These are phyloP conservation scores for Columba guinea DNA, from an alignment of 2,797 vertebrate species.

Conservation along the genomic window DNA sequence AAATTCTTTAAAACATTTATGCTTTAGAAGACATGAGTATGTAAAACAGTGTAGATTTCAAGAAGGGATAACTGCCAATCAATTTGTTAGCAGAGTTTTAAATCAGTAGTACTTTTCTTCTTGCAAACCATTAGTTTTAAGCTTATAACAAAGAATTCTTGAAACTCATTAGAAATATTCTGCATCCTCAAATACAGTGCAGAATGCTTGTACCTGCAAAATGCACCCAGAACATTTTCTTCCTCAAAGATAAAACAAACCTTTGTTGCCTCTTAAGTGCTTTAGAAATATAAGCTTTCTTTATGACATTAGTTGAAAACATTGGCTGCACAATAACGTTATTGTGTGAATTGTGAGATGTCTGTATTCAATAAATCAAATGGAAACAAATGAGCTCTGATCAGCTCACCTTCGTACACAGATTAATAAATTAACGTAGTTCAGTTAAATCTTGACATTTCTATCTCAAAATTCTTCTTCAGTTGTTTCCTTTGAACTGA, in stretches of 20 bases:
- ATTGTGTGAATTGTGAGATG: not conserved
- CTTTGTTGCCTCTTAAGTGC: not conserved
- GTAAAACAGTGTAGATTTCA: not conserved
- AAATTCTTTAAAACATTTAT: slow-evolving; percentile 7
- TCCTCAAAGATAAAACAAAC: not conserved
- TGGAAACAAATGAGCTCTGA: not conserved
- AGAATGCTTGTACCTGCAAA: not conserved
- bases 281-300: not conserved
- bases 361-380: not conserved
- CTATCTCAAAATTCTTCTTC: not conserved
- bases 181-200: not conserved
- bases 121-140: not conserved
- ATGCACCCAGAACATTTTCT: not conserved
- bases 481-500: not conserved
- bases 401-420: not conserved
- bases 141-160: not conserved
- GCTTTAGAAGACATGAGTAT: not conserved
- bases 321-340: not conserved
- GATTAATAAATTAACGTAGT: not conserved
- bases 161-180: not conserved
- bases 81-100: not conserved
- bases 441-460: not conserved
- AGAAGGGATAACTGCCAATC: not conserved
- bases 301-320: not conserved
- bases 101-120: not conserved